Evolutionary conservation across 1,140 invertebrate species (phyloP), one percentile per base, ranked within the genome.

Genomic region (Ladona fulva): DNA sequence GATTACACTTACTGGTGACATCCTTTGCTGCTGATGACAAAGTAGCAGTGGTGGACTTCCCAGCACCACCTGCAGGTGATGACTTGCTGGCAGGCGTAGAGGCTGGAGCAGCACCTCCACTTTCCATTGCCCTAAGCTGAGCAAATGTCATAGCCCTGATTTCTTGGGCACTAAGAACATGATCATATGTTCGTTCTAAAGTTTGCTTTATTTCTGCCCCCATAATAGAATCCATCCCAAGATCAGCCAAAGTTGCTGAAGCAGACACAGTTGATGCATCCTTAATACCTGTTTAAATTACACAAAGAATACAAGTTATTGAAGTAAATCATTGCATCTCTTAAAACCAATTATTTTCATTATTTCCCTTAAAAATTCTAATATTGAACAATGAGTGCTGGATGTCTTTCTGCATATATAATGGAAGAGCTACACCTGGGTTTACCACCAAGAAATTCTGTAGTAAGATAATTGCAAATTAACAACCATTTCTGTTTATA

Each of bases 211-310:
- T 96, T 87, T 99, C 97, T 0, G 97, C 95, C 77, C 95, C 96
- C 97, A 99, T 99, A 44, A 99, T 86, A 0, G 96, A 98, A 83
- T 99, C 97, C 91, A 99, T 95, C 75, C 97, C 97, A 10, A 99
- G 88, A 84, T 99, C 97, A 16, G 93, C 93, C 8, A 99, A 86
- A 24, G 90, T 93, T 0, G 91, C 89, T 8, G 89, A 88, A 42
- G 89, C 85, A 76, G 93, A 92, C 3, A 98, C 87, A 75, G 91
- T 92, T 77, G 89, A 91, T 0, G 90, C 83, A 82, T 98, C 94
- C 82, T 98, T 96, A 76, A 97, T 89, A 77, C 82, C 86, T 82
- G 52, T 24, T 80, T 74, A 66, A 73, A 74, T 5, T 1, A 8
- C 3, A 5, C 8, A 5, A 37, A 37, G 29, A 24, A 52, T 76